These are phyloP conservation scores for Drosophila affinis DNA, from an alignment of 2,888 invertebrate genomes.

Conservation along the genomic window DNA sequence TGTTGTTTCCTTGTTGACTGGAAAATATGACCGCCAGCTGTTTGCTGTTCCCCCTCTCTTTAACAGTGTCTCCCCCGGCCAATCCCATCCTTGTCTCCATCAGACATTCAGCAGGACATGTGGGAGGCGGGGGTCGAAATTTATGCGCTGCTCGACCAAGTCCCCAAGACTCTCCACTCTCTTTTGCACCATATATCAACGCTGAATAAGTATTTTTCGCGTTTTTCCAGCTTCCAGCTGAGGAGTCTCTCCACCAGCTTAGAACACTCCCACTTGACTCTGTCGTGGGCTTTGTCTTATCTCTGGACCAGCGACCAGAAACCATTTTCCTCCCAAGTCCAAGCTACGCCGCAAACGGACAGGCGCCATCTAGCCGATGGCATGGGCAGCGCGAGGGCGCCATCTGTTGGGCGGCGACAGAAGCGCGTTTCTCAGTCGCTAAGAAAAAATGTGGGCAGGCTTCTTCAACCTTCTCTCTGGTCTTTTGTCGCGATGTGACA, in stretches of 20 bases:
- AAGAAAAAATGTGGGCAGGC: not conserved
- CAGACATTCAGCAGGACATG: conserved; percentile 1
- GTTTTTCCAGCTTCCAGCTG: conserved; percentile 14
- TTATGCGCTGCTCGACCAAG: conserved; percentile 52
- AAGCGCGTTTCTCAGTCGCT: not conserved
- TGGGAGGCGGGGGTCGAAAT: conserved; percentile 34
- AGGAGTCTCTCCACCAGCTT: no score
- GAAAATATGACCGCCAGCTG: conserved; percentile 78
- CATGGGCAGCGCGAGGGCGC: conserved; percentile 39
- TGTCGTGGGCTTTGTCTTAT: conserved; percentile 12
- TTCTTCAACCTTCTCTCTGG: conserved; percentile 6
- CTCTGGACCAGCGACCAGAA: not conserved
- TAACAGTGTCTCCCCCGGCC: conserved; percentile 14
- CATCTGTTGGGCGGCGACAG: conserved; percentile 50
- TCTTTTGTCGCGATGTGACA: conserved; percentile 11
- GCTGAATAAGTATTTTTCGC: conserved; percentile 23
- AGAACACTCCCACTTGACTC: not conserved
- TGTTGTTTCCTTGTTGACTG: conserved; percentile 79
- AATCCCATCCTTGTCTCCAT: conserved; percentile 11
- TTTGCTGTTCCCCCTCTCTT: conserved; percentile 58
- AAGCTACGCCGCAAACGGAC: no score
- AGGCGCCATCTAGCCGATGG: conserved; percentile 60
- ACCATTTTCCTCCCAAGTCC: not conserved
- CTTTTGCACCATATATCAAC: conserved; percentile 26
- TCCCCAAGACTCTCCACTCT: not conserved